A percentile compares a stretch with the other conserved stretches of the same genome.
These are phyloP conservation scores for Drosophila azteca DNA, from an alignment of 1,140 invertebrate species.

Conservation along the genomic window DNA sequence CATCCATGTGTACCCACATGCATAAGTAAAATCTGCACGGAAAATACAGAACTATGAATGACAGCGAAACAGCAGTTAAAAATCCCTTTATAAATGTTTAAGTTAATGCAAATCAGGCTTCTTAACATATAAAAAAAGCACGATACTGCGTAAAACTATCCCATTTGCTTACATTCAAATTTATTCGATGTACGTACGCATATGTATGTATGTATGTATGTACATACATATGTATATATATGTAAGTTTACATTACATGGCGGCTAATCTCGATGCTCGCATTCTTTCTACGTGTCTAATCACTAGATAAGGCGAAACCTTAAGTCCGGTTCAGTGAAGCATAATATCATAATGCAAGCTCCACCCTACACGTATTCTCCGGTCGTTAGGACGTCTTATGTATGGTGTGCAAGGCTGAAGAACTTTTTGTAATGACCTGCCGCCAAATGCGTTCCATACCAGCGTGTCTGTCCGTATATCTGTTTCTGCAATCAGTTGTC, in stretches of 20 bases:
- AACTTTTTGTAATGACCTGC: background rate
- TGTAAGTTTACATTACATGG: background rate
- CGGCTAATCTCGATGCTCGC: background rate
- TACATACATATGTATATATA: background rate
- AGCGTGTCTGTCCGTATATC: too few species aligned
- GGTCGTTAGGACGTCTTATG: background rate
- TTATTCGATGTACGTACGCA: too few species aligned
- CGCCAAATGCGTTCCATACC: too few species aligned
- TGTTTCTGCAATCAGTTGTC: too few species aligned
- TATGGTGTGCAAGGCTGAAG: background rate
- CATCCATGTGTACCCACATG: background rate
- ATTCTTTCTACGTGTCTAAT: slow-evolving; percentile 10
- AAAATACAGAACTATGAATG: too few species aligned
- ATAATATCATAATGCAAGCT: slow-evolving; percentile 22
- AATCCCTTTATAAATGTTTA: too few species aligned
- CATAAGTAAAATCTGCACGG: too few species aligned
- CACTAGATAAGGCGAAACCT: background rate
- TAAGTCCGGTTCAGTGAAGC: slow-evolving; percentile 11
- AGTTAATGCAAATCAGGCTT: too few species aligned
- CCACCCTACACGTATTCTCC: slow-evolving; percentile 22
- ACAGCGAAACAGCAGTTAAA: too few species aligned
- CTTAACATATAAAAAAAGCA: background rate
- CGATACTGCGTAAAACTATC: too few species aligned
- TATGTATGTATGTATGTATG: too few species aligned
- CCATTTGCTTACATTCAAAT: too few species aligned